These are phyloP conservation scores for Dicycla oo DNA, from an alignment of 2,888 invertebrate species.

Conservation along the genomic window DNA sequence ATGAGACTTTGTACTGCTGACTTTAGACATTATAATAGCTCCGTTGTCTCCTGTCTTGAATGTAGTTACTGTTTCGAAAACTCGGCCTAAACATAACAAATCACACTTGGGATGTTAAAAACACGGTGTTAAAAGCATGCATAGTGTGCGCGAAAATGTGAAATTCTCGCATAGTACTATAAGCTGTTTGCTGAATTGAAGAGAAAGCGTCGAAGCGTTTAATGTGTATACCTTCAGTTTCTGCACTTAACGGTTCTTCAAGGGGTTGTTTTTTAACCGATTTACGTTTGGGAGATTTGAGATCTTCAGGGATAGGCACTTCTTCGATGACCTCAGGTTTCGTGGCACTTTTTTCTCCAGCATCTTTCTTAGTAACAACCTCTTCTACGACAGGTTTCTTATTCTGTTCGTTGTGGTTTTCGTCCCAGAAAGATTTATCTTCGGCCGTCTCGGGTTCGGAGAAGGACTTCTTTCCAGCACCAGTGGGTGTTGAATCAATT, in stretches of 20 bases:
- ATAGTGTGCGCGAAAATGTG: constrained; percentile 79
- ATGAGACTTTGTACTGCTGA: constrained; percentile 91
- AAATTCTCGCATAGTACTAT: constrained; percentile 76
- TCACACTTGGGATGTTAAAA: constrained; percentile 87
- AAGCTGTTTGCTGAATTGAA: constrained; percentile 85
- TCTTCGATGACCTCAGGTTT: constrained; percentile 83
- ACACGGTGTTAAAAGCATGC: constrained; percentile 87
- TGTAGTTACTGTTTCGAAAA: constrained; percentile 89
- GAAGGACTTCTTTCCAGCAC: constrained; percentile 75
- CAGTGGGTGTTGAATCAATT: constrained; percentile 67
- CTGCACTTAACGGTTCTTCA: constrained; percentile 88
- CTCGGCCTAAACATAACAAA: constrained; percentile 90
- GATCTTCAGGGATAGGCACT: constrained; percentile 78
- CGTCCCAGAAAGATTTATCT: constrained; percentile 84
- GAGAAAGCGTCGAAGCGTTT: constrained; percentile 82
- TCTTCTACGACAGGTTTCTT: constrained; percentile 79
- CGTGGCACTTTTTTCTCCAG: constrained; percentile 77
- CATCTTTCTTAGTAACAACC: constrained; percentile 73
- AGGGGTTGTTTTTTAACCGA: constrained; percentile 84
- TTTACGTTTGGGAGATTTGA: constrained; percentile 84
- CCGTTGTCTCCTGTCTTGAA: constrained; percentile 88
- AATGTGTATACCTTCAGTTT: constrained; percentile 86
- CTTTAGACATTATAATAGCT: constrained; percentile 88
- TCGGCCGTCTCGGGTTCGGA: constrained; percentile 78
- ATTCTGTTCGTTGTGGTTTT: constrained; percentile 80